Percentiles rank a stretch among this genome's conserved stretches.
phyloP scores from a whole-genome alignment of 2,113 vertebrate genomes.

The Chamaea fasciata region DNA sequence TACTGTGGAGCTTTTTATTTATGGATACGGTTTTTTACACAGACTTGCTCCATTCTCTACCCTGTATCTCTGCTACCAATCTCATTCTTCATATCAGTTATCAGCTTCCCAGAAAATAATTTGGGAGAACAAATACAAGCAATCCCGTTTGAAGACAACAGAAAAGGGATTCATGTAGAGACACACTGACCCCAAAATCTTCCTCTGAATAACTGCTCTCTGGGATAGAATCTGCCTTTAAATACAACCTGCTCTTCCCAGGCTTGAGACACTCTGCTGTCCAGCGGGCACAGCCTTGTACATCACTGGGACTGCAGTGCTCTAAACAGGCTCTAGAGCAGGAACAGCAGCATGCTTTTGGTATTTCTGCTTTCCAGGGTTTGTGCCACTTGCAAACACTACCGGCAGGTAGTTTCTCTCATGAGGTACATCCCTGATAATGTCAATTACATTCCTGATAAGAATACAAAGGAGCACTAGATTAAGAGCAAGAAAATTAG shows the following conservation, averaged over 20 bases:
- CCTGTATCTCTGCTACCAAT: background rate
- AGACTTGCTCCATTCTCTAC: background rate
- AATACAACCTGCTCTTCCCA: background rate
- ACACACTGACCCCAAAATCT: background rate
- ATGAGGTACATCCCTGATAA: background rate
- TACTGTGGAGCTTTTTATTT: background rate
- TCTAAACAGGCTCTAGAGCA: background rate
- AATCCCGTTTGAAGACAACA: background rate
- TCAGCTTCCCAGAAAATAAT: background rate
- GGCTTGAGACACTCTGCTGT: background rate
- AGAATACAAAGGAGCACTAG: background rate
- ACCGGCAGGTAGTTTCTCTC: background rate
- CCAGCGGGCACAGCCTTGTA: background rate
- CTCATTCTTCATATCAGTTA: background rate
- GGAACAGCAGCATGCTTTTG: background rate
- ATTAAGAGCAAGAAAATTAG: background rate
- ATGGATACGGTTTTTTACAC: background rate
- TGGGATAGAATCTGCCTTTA: background rate
- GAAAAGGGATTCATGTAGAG: background rate
- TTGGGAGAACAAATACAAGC: background rate
- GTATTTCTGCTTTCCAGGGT: background rate
- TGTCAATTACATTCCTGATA: background rate
- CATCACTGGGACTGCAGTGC: background rate
- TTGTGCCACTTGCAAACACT: background rate
- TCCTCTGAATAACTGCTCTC: background rate